Percentiles rank a stretch among this genome's conserved stretches.
Evolutionary conservation across 2,797 vertebrate genomes (phyloP).

Genomic region (Lindbergichthys nudifrons): DNA sequence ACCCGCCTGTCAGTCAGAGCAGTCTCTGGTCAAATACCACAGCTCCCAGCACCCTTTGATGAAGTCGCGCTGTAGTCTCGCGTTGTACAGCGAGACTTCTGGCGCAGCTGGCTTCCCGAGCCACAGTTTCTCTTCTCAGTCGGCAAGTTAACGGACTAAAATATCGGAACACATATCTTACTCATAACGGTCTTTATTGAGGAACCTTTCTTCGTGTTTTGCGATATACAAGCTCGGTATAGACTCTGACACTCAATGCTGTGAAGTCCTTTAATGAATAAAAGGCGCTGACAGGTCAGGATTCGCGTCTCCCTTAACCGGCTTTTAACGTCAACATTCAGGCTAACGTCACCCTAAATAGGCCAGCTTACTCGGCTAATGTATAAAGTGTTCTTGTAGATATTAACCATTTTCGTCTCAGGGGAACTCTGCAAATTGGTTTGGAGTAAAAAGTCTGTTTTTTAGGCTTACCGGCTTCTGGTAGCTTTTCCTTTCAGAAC

Average conservation of each 20-base stretch:
- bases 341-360: neutral
- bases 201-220: neutral
- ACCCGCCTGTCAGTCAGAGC: too few relatives aligned
- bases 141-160: constrained; percentile 5
- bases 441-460: neutral
- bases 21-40: too few relatives aligned
- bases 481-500: neutral
- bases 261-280: constrained; percentile 8
- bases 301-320: neutral
- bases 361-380: too few relatives aligned
- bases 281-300: neutral
- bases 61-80: too few relatives aligned
- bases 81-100: too few relatives aligned
- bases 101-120: too few relatives aligned
- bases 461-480: neutral
- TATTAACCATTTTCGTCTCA: neutral
- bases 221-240: neutral
- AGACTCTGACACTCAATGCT: neutral
- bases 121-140: neutral
- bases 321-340: neutral
- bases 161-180: neutral
- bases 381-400: rapidly evolving
- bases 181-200: neutral
- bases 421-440: neutral
- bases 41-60: too few relatives aligned